Evolutionary conservation across 2,888 invertebrate species (phyloP).

Genomic region (Suillia variegata): DNA sequence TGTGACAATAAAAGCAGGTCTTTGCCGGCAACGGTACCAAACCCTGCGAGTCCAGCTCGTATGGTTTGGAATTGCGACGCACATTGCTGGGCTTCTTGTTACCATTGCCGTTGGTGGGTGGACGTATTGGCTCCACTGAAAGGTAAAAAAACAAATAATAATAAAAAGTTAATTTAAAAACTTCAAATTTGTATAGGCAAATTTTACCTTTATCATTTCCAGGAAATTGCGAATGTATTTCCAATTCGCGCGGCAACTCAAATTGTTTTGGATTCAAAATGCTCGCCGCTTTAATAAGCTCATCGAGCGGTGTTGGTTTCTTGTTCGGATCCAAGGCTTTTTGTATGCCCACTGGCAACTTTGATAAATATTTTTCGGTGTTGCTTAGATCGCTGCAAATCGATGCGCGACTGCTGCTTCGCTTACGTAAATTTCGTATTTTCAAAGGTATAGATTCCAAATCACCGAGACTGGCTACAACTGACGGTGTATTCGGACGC

Average conservation of each 20-base stretch:
- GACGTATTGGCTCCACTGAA: constrained; percentile 46
- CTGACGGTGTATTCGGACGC: constrained; percentile 51
- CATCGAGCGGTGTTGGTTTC: constrained; percentile 72
- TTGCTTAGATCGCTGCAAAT: constrained; percentile 52
- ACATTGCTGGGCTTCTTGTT: constrained; percentile 42
- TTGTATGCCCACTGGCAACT: constrained; percentile 52
- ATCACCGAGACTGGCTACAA: constrained; percentile 37
- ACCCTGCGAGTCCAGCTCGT: constrained; percentile 65
- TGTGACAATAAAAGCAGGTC: constrained; percentile 82
- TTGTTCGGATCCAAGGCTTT: constrained; percentile 56
- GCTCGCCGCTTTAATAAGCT: constrained; percentile 80
- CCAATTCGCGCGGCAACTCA: constrained; percentile 81
- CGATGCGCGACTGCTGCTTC: constrained; percentile 53
- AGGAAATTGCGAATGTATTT: constrained; percentile 77
- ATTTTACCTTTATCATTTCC: constrained; percentile 78
- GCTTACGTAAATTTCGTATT: constrained; percentile 60
- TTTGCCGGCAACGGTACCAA: constrained; percentile 83
- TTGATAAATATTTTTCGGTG: constrained; percentile 50
- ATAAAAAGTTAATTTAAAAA: background rate
- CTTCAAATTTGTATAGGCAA: background rate
- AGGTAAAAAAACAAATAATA: constrained; percentile 7
- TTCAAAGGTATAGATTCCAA: constrained; percentile 58
- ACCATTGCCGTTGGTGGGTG: constrained; percentile 45
- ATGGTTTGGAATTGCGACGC: constrained; percentile 59
- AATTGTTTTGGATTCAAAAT: constrained; percentile 90